Evolutionary conservation across 2,888 invertebrate species (phyloP).

Genomic region (Herminia tarsipennalis): DNA sequence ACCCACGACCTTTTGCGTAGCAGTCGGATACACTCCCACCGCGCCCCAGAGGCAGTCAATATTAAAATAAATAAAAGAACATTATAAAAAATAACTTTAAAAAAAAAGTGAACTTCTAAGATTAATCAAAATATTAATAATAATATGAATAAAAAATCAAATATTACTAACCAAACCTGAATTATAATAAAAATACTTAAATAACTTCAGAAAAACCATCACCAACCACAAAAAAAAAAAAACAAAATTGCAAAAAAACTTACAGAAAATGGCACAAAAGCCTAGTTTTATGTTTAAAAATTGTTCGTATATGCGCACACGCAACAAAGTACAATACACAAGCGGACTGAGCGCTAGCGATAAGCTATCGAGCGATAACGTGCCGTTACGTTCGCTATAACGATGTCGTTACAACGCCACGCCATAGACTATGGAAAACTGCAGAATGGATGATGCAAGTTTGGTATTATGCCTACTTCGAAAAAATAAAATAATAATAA

Average conservation of each 20-base stretch:
- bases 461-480: background rate
- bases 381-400: constrained; percentile 51
- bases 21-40: too few species aligned
- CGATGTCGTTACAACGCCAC: constrained; percentile 34
- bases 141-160: too few species aligned
- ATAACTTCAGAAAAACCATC: background rate
- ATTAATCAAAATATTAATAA: too few species aligned
- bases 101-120: too few species aligned
- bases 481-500: too few species aligned
- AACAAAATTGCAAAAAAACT: background rate
- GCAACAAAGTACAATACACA: background rate
- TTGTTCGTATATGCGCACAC: constrained; percentile 8
- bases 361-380: constrained; percentile 55
- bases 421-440: constrained; percentile 39
- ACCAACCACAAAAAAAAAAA: background rate
- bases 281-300: constrained; percentile 3
- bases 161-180: too few species aligned
- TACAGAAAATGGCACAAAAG: constrained; percentile 3
- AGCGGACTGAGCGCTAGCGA: constrained; percentile 43
- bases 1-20: too few species aligned
- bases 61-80: too few species aligned
- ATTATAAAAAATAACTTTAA: too few species aligned
- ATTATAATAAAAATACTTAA: too few species aligned
- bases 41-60: too few species aligned
- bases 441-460: background rate